Evolutionary conservation across 2,797 vertebrate species (phyloP), one percentile per base, ranked within the genome.

Genomic region (Serranus cabrilla): DNA sequence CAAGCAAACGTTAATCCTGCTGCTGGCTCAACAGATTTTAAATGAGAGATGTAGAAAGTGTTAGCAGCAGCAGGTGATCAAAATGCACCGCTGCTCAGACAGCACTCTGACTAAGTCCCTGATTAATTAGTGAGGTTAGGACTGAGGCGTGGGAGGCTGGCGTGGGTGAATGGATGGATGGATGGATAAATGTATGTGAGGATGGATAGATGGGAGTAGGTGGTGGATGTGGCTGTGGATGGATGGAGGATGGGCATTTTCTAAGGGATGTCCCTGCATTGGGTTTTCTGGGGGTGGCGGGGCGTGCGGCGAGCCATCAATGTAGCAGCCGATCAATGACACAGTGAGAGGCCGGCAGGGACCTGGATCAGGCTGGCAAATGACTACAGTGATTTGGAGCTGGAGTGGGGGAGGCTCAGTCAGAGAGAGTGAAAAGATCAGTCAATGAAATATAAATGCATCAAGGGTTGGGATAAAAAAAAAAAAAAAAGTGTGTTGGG

Each of bases 51-150:
- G 45, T 16, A 39, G 83, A 52, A 69, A 68, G 69, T 11, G 12
- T 76, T 69, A 57, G 83, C 82, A 71, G 72, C 65, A 81, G 75
- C 80, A 86, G 83, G 84, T 89, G 84, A 90, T 87, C 46, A 75
- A 72, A 87, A 86, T 68, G 88, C 80, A 65, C 63, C 14, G 7
- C 72, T 70, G 78, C 81, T 78, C 78, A 76, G 78, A 78, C 74
- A 63, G 76, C 63, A 60, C 75, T 84, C 83, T 50, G 71, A 71
- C 62, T 66, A 76, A 85, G 74, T 74, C 80, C 55, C 74, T 74
- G 83, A 88, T 90, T 90, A 91, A 91, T 91, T 88, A 90, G 70
- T 18, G 54, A 78, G 84, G 78, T 68, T 47, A 65, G 69, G 76
- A 67, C 72, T 76, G 67, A 47, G 57, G 80, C 34, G 85, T 85